Conservation (phyloP, 2,888 invertebrate genomes). For the Euspilapteryx auroguttella region DNA sequence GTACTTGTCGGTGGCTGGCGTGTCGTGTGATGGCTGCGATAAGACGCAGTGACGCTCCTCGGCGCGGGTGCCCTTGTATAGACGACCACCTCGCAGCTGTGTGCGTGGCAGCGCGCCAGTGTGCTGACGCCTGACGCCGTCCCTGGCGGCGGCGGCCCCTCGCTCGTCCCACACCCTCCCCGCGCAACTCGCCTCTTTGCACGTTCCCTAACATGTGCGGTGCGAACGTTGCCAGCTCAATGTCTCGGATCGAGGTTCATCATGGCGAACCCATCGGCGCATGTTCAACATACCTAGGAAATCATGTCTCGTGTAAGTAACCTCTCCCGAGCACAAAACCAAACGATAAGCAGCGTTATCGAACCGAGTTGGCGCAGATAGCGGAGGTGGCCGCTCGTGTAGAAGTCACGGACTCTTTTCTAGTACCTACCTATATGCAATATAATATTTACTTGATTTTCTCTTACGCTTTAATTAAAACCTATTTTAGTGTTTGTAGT, state of each 20-base stretch:
- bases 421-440: too few species aligned
- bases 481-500: too few species aligned
- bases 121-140: conserved; percentile 19
- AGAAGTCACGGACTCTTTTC: conserved; percentile 54
- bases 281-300: too few species aligned
- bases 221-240: conserved; percentile 14
- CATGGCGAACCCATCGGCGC: too few species aligned
- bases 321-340: too few species aligned
- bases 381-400: conserved; percentile 53
- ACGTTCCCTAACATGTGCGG: conserved; percentile 55
- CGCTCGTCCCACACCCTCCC: conserved; percentile 28
- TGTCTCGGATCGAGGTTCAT: too few species aligned
- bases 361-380: too few species aligned
- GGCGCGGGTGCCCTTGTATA: conserved; percentile 20
- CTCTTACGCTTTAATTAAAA: too few species aligned
- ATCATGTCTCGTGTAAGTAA: too few species aligned
- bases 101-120: conserved; percentile 33
- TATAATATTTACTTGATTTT: too few species aligned
- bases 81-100: conserved; percentile 13
- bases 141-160: conserved; percentile 14
- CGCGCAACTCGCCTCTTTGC: conserved; percentile 15
- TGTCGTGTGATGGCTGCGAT: conserved; percentile 58
- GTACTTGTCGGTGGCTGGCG: conserved; percentile 31
- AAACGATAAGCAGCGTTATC: too few species aligned
- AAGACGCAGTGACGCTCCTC: conserved; percentile 52